Evolutionary conservation across 2,888 invertebrate species (phyloP), one percentile per base, ranked within the genome.

Genomic region (Pecten maximus): DNA sequence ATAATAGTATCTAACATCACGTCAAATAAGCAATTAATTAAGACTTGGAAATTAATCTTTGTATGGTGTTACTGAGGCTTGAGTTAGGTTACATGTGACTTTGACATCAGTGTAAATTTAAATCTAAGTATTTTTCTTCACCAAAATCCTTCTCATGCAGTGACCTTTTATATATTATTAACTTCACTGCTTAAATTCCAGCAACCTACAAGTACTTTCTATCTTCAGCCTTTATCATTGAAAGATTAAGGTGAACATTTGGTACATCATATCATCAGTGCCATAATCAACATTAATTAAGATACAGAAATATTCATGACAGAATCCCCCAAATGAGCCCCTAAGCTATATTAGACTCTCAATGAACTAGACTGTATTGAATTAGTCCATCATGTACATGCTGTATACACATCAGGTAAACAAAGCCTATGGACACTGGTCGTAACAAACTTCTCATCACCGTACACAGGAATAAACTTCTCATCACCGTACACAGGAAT

Each of bases 311-410:
- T 74, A 74, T 74, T 28, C 35, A 74, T 74, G 15, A 28, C 15
- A 23, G 28, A 28, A 23, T 23, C 35, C 74, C 74, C 74, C 35
- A 10, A 0, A 74, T 74, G 74, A 35, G 74, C 74, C 74, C 35
- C 74, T 74, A 35, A n/a, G 60, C 60, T n/a, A 19, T 48, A 35
- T 44, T 10, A 74, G 74, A 74, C 74, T 74, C 35, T 8, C 15
- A 35, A 74, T 28, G 74, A 74, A 74, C 28, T 74, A 35, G 74
- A 74, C 35, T 74, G 74, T 74, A 74, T 74, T 35, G 35, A 74
- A 74, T 74, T 35, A 74, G 74, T 74, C 74, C 74, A 74, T 74
- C 74, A 74, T 74, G 23, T 60, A 60, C 60, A 60, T 23, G 74
- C 74, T 35, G 28, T 74, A 74, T 28, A 60, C 35, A 35, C 4